phyloP scores from a whole-genome alignment of 2,888 invertebrate species.

The Dyspetes luteomarginatus region DNA sequence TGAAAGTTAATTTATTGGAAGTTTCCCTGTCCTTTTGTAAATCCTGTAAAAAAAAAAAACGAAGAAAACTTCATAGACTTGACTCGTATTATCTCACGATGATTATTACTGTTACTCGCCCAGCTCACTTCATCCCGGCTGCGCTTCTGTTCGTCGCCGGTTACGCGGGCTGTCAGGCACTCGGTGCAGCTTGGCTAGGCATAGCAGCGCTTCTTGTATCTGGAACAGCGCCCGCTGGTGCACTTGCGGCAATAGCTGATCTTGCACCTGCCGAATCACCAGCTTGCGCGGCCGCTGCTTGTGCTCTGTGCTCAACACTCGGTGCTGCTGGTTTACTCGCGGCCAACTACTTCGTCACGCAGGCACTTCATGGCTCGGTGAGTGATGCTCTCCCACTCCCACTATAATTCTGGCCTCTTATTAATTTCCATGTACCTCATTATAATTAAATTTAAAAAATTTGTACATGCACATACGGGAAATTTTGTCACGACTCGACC shows the following conservation, averaged over 20 bases:
- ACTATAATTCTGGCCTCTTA: no score
- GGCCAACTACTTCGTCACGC: constrained; percentile 86
- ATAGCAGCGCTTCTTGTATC: constrained; percentile 85
- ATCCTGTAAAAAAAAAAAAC: no score
- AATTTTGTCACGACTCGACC: no score
- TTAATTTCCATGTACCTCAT: neutral
- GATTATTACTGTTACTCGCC: constrained; percentile 54
- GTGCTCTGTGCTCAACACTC: constrained; percentile 84
- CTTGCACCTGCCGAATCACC: constrained; percentile 85
- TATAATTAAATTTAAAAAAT: no score
- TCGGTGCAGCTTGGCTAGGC: constrained; percentile 85
- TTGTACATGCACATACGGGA: no score
- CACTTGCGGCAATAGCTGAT: constrained; percentile 86
- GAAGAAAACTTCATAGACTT: neutral
- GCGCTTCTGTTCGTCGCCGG: constrained; percentile 86
- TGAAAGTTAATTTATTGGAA: no score
- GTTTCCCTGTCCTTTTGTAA: no score
- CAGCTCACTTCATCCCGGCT: constrained; percentile 86
- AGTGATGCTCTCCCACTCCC: no score
- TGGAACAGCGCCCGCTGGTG: constrained; percentile 86
- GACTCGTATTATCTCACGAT: neutral
- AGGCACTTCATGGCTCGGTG: constrained; percentile 86
- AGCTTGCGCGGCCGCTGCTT: constrained; percentile 82
- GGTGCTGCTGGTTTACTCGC: constrained; percentile 85
- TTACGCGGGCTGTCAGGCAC: constrained; percentile 86